phyloP scores from a whole-genome alignment of 2,888 invertebrate genomes.

The Cryptus viduatorius region DNA sequence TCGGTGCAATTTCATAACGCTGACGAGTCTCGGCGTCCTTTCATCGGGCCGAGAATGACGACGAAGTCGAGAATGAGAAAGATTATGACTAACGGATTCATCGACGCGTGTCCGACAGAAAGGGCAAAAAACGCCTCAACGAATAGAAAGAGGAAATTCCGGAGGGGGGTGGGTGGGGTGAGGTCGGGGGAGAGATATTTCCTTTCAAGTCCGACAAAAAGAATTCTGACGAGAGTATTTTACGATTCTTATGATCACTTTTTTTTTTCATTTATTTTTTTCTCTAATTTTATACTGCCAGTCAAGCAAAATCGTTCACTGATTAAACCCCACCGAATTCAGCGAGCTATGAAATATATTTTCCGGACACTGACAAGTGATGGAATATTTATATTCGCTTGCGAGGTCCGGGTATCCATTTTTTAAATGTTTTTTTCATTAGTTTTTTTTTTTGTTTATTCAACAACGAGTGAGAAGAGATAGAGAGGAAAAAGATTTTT shows the following conservation, averaged over 20 bases:
- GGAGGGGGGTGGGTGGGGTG: neutral
- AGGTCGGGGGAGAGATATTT: neutral
- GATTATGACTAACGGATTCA: conserved; percentile 34
- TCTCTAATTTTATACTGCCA: conserved; percentile 12
- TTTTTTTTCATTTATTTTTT: neutral
- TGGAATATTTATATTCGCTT: conserved; percentile 39
- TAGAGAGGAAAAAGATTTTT: conserved; percentile 9
- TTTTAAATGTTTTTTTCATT: conserved; percentile 15
- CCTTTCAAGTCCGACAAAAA: conserved; percentile 11
- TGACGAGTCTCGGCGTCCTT: conserved; percentile 39
- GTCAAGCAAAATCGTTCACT: conserved; percentile 14
- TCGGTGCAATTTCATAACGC: conserved; percentile 48
- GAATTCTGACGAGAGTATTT: neutral
- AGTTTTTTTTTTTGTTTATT: conserved; percentile 3
- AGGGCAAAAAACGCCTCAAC: conserved; percentile 17
- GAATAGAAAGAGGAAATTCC: conserved; percentile 20
- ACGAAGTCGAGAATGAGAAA: conserved; percentile 10
- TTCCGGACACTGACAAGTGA: conserved; percentile 27
- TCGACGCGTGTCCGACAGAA: conserved; percentile 43
- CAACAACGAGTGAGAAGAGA: conserved; percentile 34
- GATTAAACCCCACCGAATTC: conserved; percentile 17
- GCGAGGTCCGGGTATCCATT: conserved; percentile 21
- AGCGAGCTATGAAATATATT: conserved; percentile 6
- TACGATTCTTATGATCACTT: neutral
- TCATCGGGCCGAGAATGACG: neutral